Conservation (phyloP, 2,888 invertebrate genomes). For the Tenthredo livida region DNA sequence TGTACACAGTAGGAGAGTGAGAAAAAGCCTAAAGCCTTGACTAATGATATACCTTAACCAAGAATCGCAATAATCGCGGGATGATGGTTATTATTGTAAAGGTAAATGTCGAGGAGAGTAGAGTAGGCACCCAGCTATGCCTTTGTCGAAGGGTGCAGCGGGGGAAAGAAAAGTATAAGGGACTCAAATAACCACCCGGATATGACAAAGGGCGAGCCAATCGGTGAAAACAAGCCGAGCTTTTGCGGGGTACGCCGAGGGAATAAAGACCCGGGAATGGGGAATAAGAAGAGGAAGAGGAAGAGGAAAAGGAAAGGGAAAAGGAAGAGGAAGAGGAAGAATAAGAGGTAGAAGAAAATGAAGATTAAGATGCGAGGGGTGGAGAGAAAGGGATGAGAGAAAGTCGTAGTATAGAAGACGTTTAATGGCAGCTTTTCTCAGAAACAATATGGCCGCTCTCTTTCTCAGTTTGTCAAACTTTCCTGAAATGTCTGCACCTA, state of each 20-base stretch:
- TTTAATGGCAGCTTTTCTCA: background rate
- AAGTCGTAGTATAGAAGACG: background rate
- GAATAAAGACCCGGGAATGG: background rate
- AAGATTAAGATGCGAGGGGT: background rate
- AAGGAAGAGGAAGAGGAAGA: background rate
- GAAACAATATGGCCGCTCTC: slow-evolving; percentile 43
- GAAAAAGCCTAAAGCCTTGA: background rate
- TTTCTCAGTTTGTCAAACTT: slow-evolving; percentile 33
- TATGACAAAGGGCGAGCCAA: slow-evolving; percentile 13
- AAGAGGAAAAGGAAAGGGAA: background rate
- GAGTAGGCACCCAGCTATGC: background rate
- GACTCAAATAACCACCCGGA: background rate
- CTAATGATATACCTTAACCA: slow-evolving; percentile 25
- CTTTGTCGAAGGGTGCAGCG: background rate
- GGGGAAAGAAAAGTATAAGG: background rate
- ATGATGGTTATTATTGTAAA: background rate
- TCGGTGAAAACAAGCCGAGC: slow-evolving; percentile 1
- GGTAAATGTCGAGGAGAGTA: slow-evolving; percentile 16
- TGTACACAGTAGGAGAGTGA: background rate
- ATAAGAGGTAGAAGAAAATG: background rate
- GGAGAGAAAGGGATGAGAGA: background rate
- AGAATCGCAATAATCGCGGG: slow-evolving; percentile 7
- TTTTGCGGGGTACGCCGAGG: background rate
- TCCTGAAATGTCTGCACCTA: background rate
- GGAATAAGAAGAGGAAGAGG: background rate